Evolutionary conservation across 2,888 invertebrate species (phyloP).

Genomic region (Anagyrus pseudococci): DNA sequence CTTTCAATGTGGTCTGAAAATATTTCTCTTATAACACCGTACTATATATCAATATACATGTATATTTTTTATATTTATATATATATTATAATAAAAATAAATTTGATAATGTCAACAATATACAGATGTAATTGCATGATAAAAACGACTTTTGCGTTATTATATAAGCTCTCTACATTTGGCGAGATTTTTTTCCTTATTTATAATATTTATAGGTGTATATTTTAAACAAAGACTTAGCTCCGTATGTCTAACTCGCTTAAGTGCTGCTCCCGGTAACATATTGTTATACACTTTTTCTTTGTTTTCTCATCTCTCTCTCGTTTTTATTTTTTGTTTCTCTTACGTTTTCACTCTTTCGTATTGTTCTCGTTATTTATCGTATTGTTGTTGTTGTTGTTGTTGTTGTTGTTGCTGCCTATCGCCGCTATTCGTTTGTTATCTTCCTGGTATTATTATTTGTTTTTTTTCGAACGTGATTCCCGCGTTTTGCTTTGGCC

Average conservation of each 20-base stretch:
- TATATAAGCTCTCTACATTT: conserved; percentile 35
- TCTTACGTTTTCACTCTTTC: neutral
- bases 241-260: conserved; percentile 31
- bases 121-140: conserved; percentile 33
- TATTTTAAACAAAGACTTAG: conserved; percentile 40
- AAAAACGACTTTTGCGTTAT: conserved; percentile 34
- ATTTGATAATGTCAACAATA: conserved; percentile 35
- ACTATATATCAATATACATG: conserved; percentile 31
- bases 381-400: too few species aligned
- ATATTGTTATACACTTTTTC: conserved; percentile 4
- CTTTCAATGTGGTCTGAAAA: conserved; percentile 27
- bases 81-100: conserved; percentile 32
- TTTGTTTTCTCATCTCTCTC: neutral
- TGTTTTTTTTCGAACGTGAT: conserved; percentile 13
- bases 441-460: too few species aligned
- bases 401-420: too few species aligned
- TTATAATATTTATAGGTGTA: conserved; percentile 16
- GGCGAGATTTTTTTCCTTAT: conserved; percentile 26
- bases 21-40: conserved; percentile 36
- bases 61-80: conserved; percentile 19
- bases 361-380: too few species aligned
- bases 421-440: neutral
- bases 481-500: conserved; percentile 35
- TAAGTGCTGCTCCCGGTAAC: conserved; percentile 4
- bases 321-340: conserved; percentile 5